A percentile compares a stretch with the other conserved stretches of the same genome.
phyloP scores from a whole-genome alignment of 2,797 vertebrate species.

The Merluccius polli region DNA sequence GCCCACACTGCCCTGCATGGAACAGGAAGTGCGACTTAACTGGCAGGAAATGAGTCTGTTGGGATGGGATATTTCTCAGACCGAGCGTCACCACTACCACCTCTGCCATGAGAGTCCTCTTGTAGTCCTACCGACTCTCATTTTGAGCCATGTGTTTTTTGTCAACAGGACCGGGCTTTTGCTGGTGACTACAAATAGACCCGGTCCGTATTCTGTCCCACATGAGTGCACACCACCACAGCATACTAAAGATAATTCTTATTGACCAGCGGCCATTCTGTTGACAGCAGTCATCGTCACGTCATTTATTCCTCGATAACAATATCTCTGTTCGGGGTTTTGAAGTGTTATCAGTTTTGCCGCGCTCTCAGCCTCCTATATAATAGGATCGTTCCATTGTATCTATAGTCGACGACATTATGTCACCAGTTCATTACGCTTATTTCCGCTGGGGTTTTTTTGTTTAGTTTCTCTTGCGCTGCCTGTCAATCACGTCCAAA shows the following conservation, averaged over 20 bases:
- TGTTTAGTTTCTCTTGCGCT: slow-evolving; percentile 24
- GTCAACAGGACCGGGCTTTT: slow-evolving; percentile 41
- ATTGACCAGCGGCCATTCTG: background rate
- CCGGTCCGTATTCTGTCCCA: slow-evolving; percentile 19
- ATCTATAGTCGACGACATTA: slow-evolving; percentile 30
- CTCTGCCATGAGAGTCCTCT: slow-evolving; percentile 50
- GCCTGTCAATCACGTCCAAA: slow-evolving; percentile 52
- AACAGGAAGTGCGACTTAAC: slow-evolving; percentile 63
- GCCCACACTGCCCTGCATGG: slow-evolving; percentile 43
- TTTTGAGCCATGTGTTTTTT: slow-evolving; percentile 58
- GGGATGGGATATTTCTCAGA: slow-evolving; percentile 64
- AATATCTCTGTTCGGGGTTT: slow-evolving; percentile 18
- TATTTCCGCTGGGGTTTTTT: slow-evolving; percentile 41
- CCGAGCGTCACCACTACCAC: slow-evolving; percentile 45
- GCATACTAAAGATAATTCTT: background rate
- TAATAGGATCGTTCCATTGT: background rate
- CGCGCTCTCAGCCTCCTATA: background rate
- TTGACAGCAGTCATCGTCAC: background rate
- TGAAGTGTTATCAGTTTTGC: slow-evolving; percentile 22
- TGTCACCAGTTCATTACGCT: slow-evolving; percentile 25
- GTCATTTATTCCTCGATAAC: slow-evolving; percentile 34
- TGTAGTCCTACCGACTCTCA: slow-evolving; percentile 47
- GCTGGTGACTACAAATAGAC: slow-evolving; percentile 57
- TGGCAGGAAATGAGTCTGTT: slow-evolving; percentile 53
- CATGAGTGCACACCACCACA: slow-evolving; percentile 41